phyloP scores from a whole-genome alignment of 2,113 vertebrate genomes.

The Sorex fumeus region DNA sequence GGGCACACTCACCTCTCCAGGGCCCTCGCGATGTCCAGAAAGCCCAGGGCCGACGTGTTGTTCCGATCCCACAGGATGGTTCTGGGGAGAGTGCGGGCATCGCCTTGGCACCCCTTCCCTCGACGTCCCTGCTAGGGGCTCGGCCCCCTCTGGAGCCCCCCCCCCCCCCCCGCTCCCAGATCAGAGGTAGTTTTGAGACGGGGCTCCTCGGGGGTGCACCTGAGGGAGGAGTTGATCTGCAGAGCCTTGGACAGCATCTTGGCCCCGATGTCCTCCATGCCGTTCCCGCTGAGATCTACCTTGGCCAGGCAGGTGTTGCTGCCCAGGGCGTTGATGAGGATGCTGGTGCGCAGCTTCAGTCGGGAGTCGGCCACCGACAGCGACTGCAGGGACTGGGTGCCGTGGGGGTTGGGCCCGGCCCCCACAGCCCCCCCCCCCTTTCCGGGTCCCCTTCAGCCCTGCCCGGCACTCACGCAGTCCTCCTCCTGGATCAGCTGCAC shows the following conservation, averaged over 20 bases:
- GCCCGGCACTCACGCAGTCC: slow-evolving; percentile 93
- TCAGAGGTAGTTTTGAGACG: not conserved
- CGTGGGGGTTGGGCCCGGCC: not conserved
- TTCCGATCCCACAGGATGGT: slow-evolving; percentile 96
- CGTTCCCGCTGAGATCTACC: slow-evolving; percentile 95
- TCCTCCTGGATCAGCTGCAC: slow-evolving; percentile 96
- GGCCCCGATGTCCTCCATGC: slow-evolving; percentile 94
- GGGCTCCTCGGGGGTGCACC: slow-evolving; percentile 84
- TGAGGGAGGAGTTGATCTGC: slow-evolving; percentile 95
- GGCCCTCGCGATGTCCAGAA: slow-evolving; percentile 95
- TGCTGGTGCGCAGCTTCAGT: slow-evolving; percentile 92
- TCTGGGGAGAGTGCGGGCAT: slow-evolving; percentile 84
- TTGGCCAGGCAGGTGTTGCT: slow-evolving; percentile 93
- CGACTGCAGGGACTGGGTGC: slow-evolving; percentile 92
- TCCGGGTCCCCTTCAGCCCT: not conserved
- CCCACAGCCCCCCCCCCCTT: not conserved
- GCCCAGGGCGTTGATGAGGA: slow-evolving; percentile 94
- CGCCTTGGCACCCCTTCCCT: not conserved
- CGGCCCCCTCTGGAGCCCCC: not conserved
- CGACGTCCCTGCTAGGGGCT: too few species aligned
- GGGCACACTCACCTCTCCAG: slow-evolving; percentile 93
- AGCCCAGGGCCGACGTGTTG: slow-evolving; percentile 93
- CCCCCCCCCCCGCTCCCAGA: not conserved
- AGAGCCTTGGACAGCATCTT: slow-evolving; percentile 96
- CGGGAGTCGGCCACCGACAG: slow-evolving; percentile 94